A percentile compares a stretch with the other conserved stretches of the same genome.
phyloP scores from a whole-genome alignment of 1,140 invertebrate genomes.

The Polypedilum vanderplanki region DNA sequence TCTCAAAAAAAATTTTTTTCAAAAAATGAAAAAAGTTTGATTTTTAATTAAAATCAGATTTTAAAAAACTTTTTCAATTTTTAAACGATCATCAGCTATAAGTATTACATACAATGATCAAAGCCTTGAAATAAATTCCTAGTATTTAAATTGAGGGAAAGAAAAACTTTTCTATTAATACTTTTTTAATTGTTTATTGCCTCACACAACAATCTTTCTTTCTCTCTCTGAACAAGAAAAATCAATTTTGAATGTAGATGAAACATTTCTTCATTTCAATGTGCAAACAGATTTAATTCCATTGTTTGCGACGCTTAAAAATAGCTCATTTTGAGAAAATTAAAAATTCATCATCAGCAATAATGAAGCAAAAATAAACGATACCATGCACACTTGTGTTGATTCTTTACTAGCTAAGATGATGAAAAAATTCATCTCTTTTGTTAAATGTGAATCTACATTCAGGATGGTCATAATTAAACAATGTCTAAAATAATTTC shows the following conservation, averaged over 20 bases:
- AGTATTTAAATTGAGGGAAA: too few species aligned
- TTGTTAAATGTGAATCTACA: background rate
- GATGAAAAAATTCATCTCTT: background rate
- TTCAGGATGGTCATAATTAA: background rate
- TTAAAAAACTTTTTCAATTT: too few species aligned
- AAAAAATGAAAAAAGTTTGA: too few species aligned
- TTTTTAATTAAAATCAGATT: too few species aligned
- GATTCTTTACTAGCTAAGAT: background rate
- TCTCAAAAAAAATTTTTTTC: too few species aligned
- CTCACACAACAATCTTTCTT: background rate
- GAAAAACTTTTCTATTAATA: background rate
- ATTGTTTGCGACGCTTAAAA: background rate
- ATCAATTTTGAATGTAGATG: background rate
- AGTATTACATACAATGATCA: too few species aligned
- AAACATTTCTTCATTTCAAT: background rate
- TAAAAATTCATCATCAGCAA: background rate
- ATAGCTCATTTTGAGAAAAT: background rate
- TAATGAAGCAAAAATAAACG: background rate
- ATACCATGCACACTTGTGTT: background rate
- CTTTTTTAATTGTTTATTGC: slow-evolving; percentile 19
- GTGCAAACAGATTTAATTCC: slow-evolving; percentile 5
- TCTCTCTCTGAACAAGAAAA: background rate
- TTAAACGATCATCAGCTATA: too few species aligned
- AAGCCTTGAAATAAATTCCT: too few species aligned
- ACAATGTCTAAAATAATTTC: background rate